These are phyloP conservation scores for Teleopsis dalmanni DNA, from an alignment of 1,140 invertebrate species.

Conservation along the genomic window DNA sequence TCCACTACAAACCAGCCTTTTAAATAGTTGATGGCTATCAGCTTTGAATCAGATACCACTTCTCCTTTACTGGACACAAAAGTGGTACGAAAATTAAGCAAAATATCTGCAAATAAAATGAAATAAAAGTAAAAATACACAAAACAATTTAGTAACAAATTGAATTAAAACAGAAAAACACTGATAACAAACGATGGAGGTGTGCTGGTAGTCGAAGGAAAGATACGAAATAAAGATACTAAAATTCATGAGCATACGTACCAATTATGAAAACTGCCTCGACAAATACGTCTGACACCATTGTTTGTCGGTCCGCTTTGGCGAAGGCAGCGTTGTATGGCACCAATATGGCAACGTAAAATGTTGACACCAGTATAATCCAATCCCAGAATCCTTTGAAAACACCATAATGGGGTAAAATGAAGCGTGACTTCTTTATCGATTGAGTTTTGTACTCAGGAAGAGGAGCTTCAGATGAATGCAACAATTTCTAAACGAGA, in stretches of 20 bases:
- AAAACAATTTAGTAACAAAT: too few relatives aligned
- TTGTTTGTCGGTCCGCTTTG: slow-evolving; percentile 66
- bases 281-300: slow-evolving; percentile 88
- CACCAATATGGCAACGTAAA: slow-evolving; percentile 97
- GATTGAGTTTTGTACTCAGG: slow-evolving; percentile 95
- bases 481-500: slow-evolving; percentile 70
- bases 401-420: slow-evolving; percentile 94
- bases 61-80: slow-evolving; percentile 98
- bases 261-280: slow-evolving; percentile 92
- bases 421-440: slow-evolving; percentile 85
- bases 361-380: slow-evolving; percentile 94
- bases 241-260: slow-evolving; percentile 47
- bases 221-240: too few relatives aligned
- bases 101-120: slow-evolving; percentile 77
- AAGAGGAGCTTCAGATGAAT: slow-evolving; percentile 74
- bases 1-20: slow-evolving; percentile 94
- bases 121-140: neutral
- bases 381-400: slow-evolving; percentile 99
- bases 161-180: too few relatives aligned
- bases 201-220: too few relatives aligned
- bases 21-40: slow-evolving; percentile 85
- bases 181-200: too few relatives aligned
- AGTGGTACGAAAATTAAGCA: slow-evolving; percentile 97
- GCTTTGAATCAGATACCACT: slow-evolving; percentile 86
- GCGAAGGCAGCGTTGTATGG: slow-evolving; percentile 97